Evolutionary conservation across 2,797 vertebrate genomes (phyloP).

Genomic region (Clarias platycephalus): DNA sequence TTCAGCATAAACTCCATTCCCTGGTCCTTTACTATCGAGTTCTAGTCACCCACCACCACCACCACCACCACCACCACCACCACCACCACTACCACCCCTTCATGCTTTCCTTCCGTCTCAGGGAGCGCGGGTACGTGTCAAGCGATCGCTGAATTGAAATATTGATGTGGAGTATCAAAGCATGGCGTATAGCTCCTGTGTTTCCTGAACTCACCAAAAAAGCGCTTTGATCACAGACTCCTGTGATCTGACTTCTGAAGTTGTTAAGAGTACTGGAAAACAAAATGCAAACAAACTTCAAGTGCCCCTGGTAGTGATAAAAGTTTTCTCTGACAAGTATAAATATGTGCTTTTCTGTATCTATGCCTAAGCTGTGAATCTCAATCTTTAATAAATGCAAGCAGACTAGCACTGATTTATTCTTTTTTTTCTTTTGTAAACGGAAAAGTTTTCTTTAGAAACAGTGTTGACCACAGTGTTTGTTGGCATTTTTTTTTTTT

Average conservation of each 20-base stretch:
- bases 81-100: slow-evolving; percentile 33
- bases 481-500: too few relatives aligned
- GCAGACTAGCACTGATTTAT: slow-evolving; percentile 58
- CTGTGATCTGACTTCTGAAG: slow-evolving; percentile 88
- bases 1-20: slow-evolving; percentile 38
- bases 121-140: slow-evolving; percentile 82
- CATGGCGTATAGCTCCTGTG: slow-evolving; percentile 80
- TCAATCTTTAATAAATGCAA: slow-evolving; percentile 65
- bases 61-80: slow-evolving; percentile 20
- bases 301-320: slow-evolving; percentile 81
- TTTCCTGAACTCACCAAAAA: slow-evolving; percentile 83
- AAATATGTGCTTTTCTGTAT: slow-evolving; percentile 67
- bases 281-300: slow-evolving; percentile 88
- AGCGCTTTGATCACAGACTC: slow-evolving; percentile 83
- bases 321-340: slow-evolving; percentile 81
- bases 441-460: background rate
- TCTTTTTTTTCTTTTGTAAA: background rate
- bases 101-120: slow-evolving; percentile 72
- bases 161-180: slow-evolving; percentile 88
- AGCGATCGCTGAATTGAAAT: slow-evolving; percentile 86
- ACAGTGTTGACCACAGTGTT: background rate
- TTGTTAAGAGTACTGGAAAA: slow-evolving; percentile 85
- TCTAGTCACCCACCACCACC: slow-evolving; percentile 6
- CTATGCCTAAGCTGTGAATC: slow-evolving; percentile 68
- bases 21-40: slow-evolving; percentile 33